These are phyloP conservation scores for Silurus glanis DNA, from an alignment of 2,113 vertebrate genomes.

Conservation along the genomic window DNA sequence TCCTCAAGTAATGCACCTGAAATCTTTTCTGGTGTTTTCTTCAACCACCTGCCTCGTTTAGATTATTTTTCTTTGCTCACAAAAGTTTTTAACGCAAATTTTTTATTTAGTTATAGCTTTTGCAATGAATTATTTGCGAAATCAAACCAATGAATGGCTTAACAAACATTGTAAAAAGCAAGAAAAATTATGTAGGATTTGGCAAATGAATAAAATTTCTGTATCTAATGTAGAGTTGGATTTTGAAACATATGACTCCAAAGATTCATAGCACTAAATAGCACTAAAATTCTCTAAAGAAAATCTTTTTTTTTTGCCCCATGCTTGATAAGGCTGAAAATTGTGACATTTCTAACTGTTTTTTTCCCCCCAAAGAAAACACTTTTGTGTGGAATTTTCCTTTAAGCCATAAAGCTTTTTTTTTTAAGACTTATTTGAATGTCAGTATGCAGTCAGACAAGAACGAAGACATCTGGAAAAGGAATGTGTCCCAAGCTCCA, in stretches of 20 bases:
- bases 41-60: neutral
- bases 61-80: neutral
- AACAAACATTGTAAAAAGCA: neutral
- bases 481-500: constrained; percentile 6
- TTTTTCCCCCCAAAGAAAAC: neutral
- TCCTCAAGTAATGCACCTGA: neutral
- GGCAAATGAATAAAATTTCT: neutral
- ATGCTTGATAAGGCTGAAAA: neutral
- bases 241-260: neutral
- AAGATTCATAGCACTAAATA: too few species aligned
- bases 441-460: neutral
- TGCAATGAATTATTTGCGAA: neutral
- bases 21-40: neutral
- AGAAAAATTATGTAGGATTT: neutral
- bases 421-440: neutral
- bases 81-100: neutral
- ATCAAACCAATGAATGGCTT: neutral
- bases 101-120: neutral
- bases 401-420: constrained; percentile 3
- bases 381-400: neutral
- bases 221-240: neutral
- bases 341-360: neutral
- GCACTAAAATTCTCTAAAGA: too few species aligned
- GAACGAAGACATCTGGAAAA: constrained; percentile 16
- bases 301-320: too few species aligned